phyloP scores from a whole-genome alignment of 2,113 vertebrate species.

The Antechinus stuartii region DNA sequence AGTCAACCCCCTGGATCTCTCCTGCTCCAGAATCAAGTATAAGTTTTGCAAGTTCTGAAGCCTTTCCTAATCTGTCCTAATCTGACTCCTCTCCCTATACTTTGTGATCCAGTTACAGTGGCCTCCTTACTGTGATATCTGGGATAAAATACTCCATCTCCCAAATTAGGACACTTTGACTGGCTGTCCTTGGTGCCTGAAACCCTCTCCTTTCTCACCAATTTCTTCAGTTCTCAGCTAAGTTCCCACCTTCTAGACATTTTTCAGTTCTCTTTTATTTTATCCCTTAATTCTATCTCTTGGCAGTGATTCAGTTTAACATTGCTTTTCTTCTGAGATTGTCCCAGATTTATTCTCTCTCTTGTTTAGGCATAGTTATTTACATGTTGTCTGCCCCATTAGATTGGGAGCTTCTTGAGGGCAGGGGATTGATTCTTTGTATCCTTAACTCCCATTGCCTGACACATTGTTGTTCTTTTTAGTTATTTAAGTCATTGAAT shows the following conservation, averaged over 20 bases:
- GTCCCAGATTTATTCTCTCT: background rate
- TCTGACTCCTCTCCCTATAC: background rate
- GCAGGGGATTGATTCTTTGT: background rate
- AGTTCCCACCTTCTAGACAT: background rate
- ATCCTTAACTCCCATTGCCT: background rate
- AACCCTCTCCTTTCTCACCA: background rate
- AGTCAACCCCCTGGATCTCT: background rate
- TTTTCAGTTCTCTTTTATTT: background rate
- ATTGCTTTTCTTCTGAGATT: background rate
- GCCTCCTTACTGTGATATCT: background rate
- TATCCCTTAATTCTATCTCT: background rate
- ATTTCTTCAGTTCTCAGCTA: background rate
- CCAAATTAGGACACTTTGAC: background rate
- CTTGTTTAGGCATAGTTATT: background rate
- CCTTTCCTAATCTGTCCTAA: background rate
- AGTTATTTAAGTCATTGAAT: background rate
- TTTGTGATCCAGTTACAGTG: background rate
- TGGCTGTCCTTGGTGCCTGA: background rate
- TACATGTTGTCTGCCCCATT: background rate
- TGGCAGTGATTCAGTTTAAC: background rate
- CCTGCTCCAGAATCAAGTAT: background rate
- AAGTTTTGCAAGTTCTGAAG: background rate
- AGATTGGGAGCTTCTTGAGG: background rate
- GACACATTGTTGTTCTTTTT: background rate
- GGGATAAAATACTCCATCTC: background rate